Base-by-base conservation (phyloP, 2,888 invertebrate species). In the Azorinus chamasolen region DNA sequence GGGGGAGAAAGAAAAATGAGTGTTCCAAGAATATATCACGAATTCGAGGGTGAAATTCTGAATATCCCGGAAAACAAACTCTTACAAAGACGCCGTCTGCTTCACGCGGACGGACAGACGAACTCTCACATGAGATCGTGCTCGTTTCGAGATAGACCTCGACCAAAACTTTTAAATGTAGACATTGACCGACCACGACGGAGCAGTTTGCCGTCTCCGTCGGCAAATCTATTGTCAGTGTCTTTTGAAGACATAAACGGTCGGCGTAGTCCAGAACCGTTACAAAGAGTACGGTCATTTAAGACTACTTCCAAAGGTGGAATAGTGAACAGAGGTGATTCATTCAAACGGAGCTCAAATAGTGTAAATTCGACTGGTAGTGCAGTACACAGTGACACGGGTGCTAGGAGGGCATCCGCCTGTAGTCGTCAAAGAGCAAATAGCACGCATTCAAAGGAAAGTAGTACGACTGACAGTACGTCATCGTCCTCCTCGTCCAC, bases 251-350 rank as follows among this genome's bases (percentile, higher is more conserved):
- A 74, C 50, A 71, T 74, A 20, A 41, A 62, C 24, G 41, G 54
- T 20, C 64, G 46, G 43, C 61, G 70, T 16, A 83, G 74, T 43
- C 57, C 79, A 63, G 72, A 78, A 53, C 79, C 81, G 1, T 63
- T 87, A 12, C 69, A 73, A 92, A 95, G 97, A 83, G 95, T 98
- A 84, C 95, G 98, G 84, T 98, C 97, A 93, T 98, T 98, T 94
- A 97, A 97, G 90, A 97, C 97, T 89, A 98, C 97, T 39, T 96
- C 97, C 92, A 96, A 96, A 93, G 96, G 98, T 14, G 96, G 98
- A 24, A 79, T 87, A 5, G 70, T 83, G 18, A 98, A 97, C 93
- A 95, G 98, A 55, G 98, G 98, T 0, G 98, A 99, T 94, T 97
- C 97, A 14, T 95, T 98, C 80, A 96, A 97, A 88, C 96, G 97